A percentile compares a stretch with the other conserved stretches of the same genome.
phyloP scores from a whole-genome alignment of 2,113 vertebrate genomes.

The Entelurus aequoreus region DNA sequence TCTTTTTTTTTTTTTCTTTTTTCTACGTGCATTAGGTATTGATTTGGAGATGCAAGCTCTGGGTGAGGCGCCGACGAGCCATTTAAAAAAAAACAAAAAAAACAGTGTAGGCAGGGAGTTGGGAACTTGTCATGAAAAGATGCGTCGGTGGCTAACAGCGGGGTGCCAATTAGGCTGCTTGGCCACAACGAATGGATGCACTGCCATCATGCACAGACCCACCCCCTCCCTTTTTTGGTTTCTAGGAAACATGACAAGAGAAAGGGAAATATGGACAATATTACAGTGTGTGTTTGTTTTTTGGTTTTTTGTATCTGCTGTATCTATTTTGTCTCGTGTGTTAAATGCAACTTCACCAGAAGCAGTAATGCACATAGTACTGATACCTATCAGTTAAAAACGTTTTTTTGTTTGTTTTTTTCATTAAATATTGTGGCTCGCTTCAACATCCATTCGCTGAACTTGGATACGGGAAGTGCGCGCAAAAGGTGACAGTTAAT shows the following conservation, averaged over 20 bases:
- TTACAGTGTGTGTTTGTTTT: conserved; percentile 45
- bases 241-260: conserved; percentile 23
- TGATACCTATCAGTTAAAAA: background rate
- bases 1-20: background rate
- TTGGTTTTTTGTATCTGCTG: conserved; percentile 29
- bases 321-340: conserved; percentile 11
- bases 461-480: conserved; percentile 21
- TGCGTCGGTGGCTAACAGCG: conserved; percentile 62
- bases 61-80: conserved; percentile 40
- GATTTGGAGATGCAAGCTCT: conserved; percentile 55
- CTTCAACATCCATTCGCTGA: conserved; percentile 13
- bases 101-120: conserved; percentile 43
- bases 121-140: conserved; percentile 62
- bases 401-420: no score
- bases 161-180: conserved; percentile 68
- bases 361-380: conserved; percentile 34
- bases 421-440: background rate
- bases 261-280: conserved; percentile 47
- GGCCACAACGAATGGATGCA: conserved; percentile 51
- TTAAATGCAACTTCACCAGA: conserved; percentile 36
- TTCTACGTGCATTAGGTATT: conserved; percentile 62
- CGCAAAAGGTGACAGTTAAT: background rate
- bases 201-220: conserved; percentile 39
- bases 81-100: conserved; percentile 29
- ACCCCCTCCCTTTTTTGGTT: background rate